Percentiles rank a stretch among this genome's conserved stretches.
These are phyloP conservation scores for Pteropus alecto DNA, from an alignment of 2,113 vertebrate genomes.

Conservation along the genomic window DNA sequence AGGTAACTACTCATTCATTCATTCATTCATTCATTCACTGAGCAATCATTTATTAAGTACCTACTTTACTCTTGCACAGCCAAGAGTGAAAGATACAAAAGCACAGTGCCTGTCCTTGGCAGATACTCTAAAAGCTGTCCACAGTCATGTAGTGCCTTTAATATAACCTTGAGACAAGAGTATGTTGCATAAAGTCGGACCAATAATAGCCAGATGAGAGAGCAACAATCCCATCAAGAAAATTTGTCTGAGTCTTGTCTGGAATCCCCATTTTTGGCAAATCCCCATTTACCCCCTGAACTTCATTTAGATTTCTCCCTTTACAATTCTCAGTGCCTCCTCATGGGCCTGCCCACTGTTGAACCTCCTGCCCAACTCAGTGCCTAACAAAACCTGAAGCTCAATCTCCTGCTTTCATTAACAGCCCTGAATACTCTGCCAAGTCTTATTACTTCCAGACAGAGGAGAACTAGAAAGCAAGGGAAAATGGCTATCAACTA, in stretches of 20 bases:
- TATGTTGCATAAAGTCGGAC: neutral
- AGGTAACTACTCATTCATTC: neutral
- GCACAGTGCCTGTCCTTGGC: neutral
- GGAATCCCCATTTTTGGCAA: neutral
- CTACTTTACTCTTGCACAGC: neutral
- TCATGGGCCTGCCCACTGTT: neutral
- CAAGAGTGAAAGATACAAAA: neutral
- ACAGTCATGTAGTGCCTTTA: neutral
- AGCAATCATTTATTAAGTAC: neutral
- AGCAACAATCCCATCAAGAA: neutral
- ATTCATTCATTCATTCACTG: neutral
- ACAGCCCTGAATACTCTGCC: neutral
- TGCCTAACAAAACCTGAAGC: neutral
- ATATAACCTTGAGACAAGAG: neutral
- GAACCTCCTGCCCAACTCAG: neutral
- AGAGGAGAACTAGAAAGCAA: neutral
- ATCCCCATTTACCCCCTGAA: neutral
- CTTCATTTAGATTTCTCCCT: constrained; percentile 1
- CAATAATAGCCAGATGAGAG: neutral
- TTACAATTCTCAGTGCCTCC: neutral
- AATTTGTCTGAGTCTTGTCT: neutral
- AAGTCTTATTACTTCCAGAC: neutral
- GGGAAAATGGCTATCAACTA: neutral
- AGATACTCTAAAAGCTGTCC: neutral
- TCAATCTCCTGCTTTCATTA: neutral